Base-by-base conservation (phyloP, 2,888 invertebrate species). In the Loripinus fragilis region DNA sequence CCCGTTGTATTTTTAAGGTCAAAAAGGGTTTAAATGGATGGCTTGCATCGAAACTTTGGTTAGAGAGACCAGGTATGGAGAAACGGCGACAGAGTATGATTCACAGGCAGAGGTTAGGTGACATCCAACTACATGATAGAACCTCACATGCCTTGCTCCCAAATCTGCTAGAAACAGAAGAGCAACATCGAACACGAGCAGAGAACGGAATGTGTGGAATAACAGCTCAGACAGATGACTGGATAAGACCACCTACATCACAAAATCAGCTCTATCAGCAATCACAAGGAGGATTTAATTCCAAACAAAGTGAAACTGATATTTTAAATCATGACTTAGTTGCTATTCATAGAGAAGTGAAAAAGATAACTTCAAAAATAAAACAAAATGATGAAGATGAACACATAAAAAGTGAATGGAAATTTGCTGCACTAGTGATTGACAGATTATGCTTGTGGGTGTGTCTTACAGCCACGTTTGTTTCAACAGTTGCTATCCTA, bases 381-480 rank as follows among this genome's bases (percentile, higher is more conserved):
- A 96, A 97, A 94, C 97, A 97, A 94, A 98, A 98, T 94, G 98
- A 99, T 95, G 97, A 97, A 94, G 97, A 97, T 93, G 96, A 97
- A 94, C 97, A 97, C 95, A 95, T 98, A 87, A 97, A 97, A 90
- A 97, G 97, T 94, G 98, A 99, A 94, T 98, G 98, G 98, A 98
- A 98, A 94, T 99, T 98, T 94, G 98, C 98, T 76, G 98, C 98
- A 87, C 98, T 98, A 97, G 98, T 98, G 93, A 98, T 99, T 93
- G 98, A 99, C 95, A 96, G 97, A 96, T 96, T 98, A 95, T 98
- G 98, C 95, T 95, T 99, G 94, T 97, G 97, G 95, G 96, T 98
- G 94, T 99, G 98, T 95, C 97, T 91, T 12, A 75, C 90, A 12
- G 90, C 92, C 66, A 93, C 93, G 94, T 97, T 98, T 94, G 97